Evolutionary conservation across 2,888 invertebrate species (phyloP).

Genomic region (Glaucopsyche alexis): DNA sequence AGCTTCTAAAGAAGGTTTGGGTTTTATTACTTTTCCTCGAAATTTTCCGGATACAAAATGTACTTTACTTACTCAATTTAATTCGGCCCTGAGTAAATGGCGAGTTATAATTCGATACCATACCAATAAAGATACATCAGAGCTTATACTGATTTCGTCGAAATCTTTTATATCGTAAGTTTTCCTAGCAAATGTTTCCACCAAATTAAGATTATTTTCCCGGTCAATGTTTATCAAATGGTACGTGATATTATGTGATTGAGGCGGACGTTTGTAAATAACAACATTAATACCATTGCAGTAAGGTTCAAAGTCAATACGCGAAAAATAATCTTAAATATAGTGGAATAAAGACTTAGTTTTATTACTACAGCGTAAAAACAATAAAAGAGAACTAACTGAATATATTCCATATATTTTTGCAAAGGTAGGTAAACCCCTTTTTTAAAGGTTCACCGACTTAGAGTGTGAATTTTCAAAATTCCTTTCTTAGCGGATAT

Average conservation of each 20-base stretch:
- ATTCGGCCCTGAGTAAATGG: not conserved
- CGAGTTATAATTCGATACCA: slow-evolving; percentile 3
- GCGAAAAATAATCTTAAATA: not conserved
- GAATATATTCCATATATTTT: not conserved
- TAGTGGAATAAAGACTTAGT: not conserved
- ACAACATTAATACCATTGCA: not conserved
- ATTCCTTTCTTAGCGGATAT: too few relatives aligned
- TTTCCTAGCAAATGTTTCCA: slow-evolving; percentile 17
- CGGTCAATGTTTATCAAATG: slow-evolving; percentile 21
- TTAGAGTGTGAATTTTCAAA: too few relatives aligned
- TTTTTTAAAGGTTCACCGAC: too few relatives aligned
- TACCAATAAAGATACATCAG: not conserved
- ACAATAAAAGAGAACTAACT: not conserved
- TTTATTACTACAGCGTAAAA: not conserved
- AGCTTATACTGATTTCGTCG: slow-evolving; percentile 2
- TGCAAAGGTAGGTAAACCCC: too few relatives aligned
- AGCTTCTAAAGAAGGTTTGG: not conserved
- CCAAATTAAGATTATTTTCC: slow-evolving; percentile 8
- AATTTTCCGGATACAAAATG: not conserved
- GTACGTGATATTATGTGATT: slow-evolving; percentile 18
- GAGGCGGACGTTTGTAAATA: not conserved
- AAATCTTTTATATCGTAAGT: slow-evolving; percentile 11
- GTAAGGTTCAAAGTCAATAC: not conserved
- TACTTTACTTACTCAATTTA: not conserved
- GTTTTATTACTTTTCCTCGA: not conserved